phyloP scores from a whole-genome alignment of 2,888 invertebrate species.

The Epinotia brunnichana region DNA sequence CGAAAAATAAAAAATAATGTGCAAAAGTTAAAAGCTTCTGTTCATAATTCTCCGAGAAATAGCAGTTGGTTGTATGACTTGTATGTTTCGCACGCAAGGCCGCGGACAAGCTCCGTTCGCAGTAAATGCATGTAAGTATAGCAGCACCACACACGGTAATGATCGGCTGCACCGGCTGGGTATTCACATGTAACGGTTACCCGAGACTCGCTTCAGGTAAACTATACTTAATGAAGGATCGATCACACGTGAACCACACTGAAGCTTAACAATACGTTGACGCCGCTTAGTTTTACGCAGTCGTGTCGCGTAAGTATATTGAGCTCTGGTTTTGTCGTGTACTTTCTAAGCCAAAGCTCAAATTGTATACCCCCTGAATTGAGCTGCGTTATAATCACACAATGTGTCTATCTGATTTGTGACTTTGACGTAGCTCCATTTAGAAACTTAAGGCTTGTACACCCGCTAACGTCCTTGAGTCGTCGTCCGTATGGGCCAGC shows the following conservation, averaged over 20 bases:
- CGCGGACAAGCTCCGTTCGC: conserved; percentile 13
- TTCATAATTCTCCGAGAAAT: conserved; percentile 5
- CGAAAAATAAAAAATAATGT: not conserved
- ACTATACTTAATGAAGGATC: not conserved
- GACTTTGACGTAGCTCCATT: too few relatives aligned
- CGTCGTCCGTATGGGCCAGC: too few relatives aligned
- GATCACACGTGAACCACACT: not conserved
- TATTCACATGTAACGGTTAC: not conserved
- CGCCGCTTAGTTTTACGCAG: too few relatives aligned
- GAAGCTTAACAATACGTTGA: too few relatives aligned
- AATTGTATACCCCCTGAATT: too few relatives aligned
- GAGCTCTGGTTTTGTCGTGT: too few relatives aligned
- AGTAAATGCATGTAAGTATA: conserved; percentile 27
- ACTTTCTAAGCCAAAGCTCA: too few relatives aligned
- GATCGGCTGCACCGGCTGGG: conserved; percentile 1
- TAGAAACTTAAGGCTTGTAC: too few relatives aligned
- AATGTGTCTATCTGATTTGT: too few relatives aligned
- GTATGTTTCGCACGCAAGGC: conserved; percentile 23
- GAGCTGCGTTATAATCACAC: too few relatives aligned
- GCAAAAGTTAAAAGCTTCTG: not conserved
- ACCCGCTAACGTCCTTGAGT: too few relatives aligned
- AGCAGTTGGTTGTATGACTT: not conserved
- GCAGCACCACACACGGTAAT: conserved; percentile 7
- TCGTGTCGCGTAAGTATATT: too few relatives aligned
- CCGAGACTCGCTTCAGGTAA: not conserved